These are phyloP conservation scores for Automeris io DNA, from an alignment of 2,888 invertebrate species.

Conservation along the genomic window DNA sequence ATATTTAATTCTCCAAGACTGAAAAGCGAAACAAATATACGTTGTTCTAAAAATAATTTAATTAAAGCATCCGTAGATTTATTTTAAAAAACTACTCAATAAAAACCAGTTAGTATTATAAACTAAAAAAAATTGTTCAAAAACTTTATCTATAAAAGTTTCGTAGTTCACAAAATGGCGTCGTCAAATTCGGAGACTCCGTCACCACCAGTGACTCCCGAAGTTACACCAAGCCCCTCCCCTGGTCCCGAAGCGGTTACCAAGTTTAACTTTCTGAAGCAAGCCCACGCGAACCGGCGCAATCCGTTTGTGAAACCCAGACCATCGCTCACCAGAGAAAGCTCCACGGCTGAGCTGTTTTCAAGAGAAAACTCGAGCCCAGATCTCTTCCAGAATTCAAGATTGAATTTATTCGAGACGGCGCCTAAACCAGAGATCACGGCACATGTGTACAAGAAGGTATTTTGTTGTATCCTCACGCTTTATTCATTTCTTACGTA, in stretches of 20 bases:
- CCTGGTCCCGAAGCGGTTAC: slow-evolving; percentile 37
- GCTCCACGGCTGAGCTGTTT: slow-evolving; percentile 58
- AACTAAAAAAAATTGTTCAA: neutral
- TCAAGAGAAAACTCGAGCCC: slow-evolving; percentile 60
- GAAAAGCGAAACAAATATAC: no score
- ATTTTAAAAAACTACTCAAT: neutral
- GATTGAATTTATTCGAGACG: slow-evolving; percentile 63
- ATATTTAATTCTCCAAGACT: no score
- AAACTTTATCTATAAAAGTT: neutral
- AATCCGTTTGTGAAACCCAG: slow-evolving; percentile 60
- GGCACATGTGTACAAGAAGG: slow-evolving; percentile 44
- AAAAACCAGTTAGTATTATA: neutral
- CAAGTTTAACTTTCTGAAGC: slow-evolving; percentile 61
- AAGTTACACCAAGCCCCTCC: slow-evolving; percentile 44
- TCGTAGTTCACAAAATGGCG: neutral
- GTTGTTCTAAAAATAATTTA: no score
- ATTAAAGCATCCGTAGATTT: no score
- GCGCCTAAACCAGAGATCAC: slow-evolving; percentile 53
- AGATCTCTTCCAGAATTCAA: slow-evolving; percentile 65
- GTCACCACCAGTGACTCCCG: slow-evolving; percentile 34
- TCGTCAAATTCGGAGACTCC: slow-evolving; percentile 25
- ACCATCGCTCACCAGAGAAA: slow-evolving; percentile 58
- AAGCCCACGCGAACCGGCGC: slow-evolving; percentile 43
- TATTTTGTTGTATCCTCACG: slow-evolving; percentile 18
- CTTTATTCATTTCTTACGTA: no score